phyloP scores from a whole-genome alignment of 2,888 invertebrate species.

The Oscheius sp. region DNA sequence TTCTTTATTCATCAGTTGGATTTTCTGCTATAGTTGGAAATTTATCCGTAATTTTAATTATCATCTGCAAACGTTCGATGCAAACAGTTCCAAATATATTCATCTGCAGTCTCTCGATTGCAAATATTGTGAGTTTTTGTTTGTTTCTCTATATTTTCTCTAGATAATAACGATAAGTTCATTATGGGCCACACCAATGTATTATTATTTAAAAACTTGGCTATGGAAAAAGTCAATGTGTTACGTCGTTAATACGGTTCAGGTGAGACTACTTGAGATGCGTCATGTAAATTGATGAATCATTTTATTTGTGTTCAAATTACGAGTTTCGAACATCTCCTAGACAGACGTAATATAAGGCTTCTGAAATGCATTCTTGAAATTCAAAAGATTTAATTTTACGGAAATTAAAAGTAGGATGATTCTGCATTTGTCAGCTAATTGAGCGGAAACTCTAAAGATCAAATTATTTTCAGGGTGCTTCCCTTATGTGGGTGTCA shows the following conservation, averaged over 20 bases:
- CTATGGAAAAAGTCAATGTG: slow-evolving; percentile 59
- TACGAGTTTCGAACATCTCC: too few species aligned
- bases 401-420: too few species aligned
- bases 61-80: slow-evolving; percentile 49
- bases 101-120: slow-evolving; percentile 59
- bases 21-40: slow-evolving; percentile 56
- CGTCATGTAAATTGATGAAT: too few species aligned
- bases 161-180: slow-evolving; percentile 61
- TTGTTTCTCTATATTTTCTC: slow-evolving; percentile 13
- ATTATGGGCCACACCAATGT: slow-evolving; percentile 61
- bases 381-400: too few species aligned
- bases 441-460: too few species aligned
- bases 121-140: slow-evolving; percentile 54
- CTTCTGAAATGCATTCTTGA: too few species aligned
- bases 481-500: slow-evolving; percentile 64
- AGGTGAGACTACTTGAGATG: slow-evolving; percentile 39
- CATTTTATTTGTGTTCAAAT: too few species aligned
- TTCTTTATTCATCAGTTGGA: slow-evolving; percentile 54
- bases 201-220: slow-evolving; percentile 58
- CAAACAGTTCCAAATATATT: slow-evolving; percentile 64
- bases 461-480: too few species aligned
- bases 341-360: too few species aligned
- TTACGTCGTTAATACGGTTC: slow-evolving; percentile 52
- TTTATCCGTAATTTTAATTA: slow-evolving; percentile 51
- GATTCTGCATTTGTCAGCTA: too few species aligned